Evolutionary conservation across 2,797 vertebrate species (phyloP), one percentile per base, ranked within the genome.

Genomic region (Masticophis lateralis): DNA sequence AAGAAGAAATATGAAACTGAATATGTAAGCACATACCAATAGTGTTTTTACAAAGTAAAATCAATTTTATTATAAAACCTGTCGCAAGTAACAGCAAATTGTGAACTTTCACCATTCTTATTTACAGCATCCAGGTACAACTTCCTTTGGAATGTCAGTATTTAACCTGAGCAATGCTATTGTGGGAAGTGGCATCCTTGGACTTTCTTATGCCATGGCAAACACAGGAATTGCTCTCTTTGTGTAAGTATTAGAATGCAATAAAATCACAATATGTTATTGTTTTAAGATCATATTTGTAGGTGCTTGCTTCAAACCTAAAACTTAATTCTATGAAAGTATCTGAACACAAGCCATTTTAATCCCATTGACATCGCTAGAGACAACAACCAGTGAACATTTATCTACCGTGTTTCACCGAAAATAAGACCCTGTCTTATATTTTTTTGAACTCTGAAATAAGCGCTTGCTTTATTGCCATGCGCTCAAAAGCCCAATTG

Each of bases 151-250:
- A 96, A 99, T 99, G 99, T 99, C 99, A 53, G 99, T 99, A 96
- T 99, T 99, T 98, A 99, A 99, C 97, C 98, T 99, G 97, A 99
- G 99, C 96, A 99, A 99, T 96, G 99, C 99, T 97, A 99, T 99
- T 98, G 99, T 99, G 98, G 99, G 99, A 96, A 99, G 99, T 94
- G 99, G 99, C 95, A 99, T 99, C 96, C 98, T 99, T 96, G 99
- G 98, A 91, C 98, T 99, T 95, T 98, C 99, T 91, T 99, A 98
- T 96, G 99, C 99, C 95, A 99, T 99, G 99, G 99, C 99, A 98
- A 99, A 99, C 98, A 99, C 99, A 87, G 99, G 99, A 97, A 99
- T 99, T 96, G 98, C 98, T 95, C 98, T 99, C 47, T 99, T 99
- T 98, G 98, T 99, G 99, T 99, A 98, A 99, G 99, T 99, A 97